Conservation (phyloP, 2,113 vertebrate genomes). For the Tachycineta bicolor region DNA sequence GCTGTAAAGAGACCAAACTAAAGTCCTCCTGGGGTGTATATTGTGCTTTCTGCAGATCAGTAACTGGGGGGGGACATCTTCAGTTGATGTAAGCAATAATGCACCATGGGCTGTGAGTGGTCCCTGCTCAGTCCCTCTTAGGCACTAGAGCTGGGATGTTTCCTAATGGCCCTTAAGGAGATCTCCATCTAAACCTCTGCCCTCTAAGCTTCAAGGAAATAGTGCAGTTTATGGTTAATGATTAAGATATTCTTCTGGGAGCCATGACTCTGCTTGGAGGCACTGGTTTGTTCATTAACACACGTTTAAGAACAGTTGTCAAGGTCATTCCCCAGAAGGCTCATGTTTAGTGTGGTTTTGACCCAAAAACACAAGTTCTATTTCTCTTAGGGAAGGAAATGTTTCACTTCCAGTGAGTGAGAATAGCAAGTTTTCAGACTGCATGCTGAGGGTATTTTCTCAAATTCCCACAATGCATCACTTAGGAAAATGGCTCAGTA, state of each 20-base stretch:
- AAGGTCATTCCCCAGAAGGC: neutral
- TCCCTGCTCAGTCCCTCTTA: neutral
- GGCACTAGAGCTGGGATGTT: neutral
- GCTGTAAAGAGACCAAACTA: neutral
- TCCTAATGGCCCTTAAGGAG: neutral
- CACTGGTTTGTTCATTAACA: conserved; percentile 30
- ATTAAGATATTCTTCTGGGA: conserved; percentile 12
- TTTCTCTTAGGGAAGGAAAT: neutral
- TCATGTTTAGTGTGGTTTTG: neutral
- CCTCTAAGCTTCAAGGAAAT: neutral
- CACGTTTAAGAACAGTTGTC: neutral
- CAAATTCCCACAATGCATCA: neutral
- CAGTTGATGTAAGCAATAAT: neutral
- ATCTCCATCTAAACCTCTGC: neutral
- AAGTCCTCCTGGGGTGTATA: neutral
- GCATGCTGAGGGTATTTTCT: neutral
- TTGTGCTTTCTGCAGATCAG: neutral
- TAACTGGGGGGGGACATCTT: neutral
- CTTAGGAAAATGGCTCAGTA: neutral
- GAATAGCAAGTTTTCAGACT: neutral
- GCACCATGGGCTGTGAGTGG: neutral
- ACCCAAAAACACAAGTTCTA: neutral
- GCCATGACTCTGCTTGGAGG: neutral
- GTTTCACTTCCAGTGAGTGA: neutral
- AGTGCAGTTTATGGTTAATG: neutral